Base-by-base conservation (phyloP, 1,140 invertebrate genomes). In the Diorhabda carinulata region DNA sequence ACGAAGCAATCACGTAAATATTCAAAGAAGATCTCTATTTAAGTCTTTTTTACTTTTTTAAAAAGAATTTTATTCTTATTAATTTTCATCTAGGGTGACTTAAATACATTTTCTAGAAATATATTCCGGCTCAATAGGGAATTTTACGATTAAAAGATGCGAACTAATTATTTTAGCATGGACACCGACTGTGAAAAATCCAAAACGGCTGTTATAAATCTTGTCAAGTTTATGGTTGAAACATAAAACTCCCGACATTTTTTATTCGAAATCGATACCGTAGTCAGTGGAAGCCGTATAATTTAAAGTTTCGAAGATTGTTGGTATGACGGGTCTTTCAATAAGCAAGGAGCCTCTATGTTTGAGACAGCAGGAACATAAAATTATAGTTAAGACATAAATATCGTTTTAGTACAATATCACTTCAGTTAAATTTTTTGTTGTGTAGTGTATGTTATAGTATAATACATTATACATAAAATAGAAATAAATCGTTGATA, bases 111-210 rank as follows among this genome's bases (percentile, higher is more conserved):
- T 25, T 25, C 25, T 25, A 25, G 2, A 25, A 25, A 25, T 0
- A 25, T 25, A 25, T 25, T 25, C 25, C 25, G 25, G 25, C 25
- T 25, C 25, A 25, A 25, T 25, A 25, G 25, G 6, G 3, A 52
- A 52, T n/a, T 52, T 52, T 52, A 52, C 47, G 47, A 52, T 52
- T 8, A 52, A 52, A 6, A 6, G 41, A 43, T 62, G 61, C 44
- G 61, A 62, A 62, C 61, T 44, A 62, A 62, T 62, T 62, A 62
- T 62, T 62, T 62, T 47, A 62, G 43, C 61, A 62, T 62, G 43
- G 42, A 62, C 41, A 62, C 61, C 41, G 61, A 43, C 61, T 62
- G 61, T 62, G 61, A 62, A 62, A 25, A 62, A 62, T 62, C 61
- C 61, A 43, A 42, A 62, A 62, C 61, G 61, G 61, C 61, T 10